phyloP scores from a whole-genome alignment of 2,113 vertebrate genomes.

The Lota lota region DNA sequence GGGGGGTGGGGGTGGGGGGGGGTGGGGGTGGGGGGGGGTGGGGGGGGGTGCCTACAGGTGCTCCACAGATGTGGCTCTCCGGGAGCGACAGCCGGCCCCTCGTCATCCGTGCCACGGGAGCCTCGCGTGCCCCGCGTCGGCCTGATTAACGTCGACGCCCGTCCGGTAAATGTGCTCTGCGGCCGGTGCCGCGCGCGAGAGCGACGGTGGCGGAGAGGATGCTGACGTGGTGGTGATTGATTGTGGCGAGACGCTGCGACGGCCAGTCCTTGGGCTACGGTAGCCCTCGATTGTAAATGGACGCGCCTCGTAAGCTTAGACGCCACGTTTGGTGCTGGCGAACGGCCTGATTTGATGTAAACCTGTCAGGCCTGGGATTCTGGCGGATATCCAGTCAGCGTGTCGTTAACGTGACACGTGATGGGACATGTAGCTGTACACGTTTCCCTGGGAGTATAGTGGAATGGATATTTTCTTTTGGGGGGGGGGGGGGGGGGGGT shows the following conservation, averaged over 20 bases:
- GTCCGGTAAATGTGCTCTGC: not conserved
- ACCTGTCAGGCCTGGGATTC: too few species aligned
- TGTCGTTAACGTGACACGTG: too few species aligned
- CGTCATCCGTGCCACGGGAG: not conserved
- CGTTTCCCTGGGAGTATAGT: too few species aligned
- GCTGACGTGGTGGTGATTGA: slow-evolving; percentile 14
- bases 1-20: too few species aligned
- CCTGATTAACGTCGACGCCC: slow-evolving; percentile 6
- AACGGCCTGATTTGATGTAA: too few species aligned
- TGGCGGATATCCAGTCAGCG: too few species aligned
- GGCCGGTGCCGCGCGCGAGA: not conserved
- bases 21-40: too few species aligned
- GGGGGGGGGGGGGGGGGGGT: too few species aligned
- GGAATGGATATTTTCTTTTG: too few species aligned
- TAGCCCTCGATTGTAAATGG: not conserved
- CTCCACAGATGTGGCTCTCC: not conserved
- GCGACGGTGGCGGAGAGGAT: not conserved
- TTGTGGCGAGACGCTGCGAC: not conserved
- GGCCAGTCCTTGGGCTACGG: too few species aligned
- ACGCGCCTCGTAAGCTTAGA: not conserved
- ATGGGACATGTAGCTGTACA: too few species aligned
- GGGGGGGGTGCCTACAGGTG: not conserved
- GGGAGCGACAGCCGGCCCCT: not conserved
- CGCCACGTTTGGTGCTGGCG: too few species aligned
- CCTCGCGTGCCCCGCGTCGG: not conserved